phyloP scores from a whole-genome alignment of 2,113 vertebrate genomes.

The Quiscalus mexicanus region DNA sequence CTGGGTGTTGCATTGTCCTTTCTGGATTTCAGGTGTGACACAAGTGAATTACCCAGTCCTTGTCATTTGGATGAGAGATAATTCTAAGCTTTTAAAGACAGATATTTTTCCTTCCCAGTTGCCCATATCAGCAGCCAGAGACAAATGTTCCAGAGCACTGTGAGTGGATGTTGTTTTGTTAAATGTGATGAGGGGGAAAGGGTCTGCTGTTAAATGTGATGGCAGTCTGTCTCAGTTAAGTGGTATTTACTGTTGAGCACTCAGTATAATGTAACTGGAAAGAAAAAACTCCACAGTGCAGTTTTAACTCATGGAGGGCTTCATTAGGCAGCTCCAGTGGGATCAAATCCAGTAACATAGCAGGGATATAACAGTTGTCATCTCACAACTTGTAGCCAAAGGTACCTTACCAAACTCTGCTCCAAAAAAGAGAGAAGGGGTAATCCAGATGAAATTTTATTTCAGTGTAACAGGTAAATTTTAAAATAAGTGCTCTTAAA shows the following conservation, averaged over 20 bases:
- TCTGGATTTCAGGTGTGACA: neutral
- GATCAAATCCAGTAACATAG: neutral
- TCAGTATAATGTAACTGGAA: neutral
- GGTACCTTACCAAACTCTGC: neutral
- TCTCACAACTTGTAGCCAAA: neutral
- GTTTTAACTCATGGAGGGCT: neutral
- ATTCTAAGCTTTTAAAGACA: neutral
- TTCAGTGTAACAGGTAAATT: neutral
- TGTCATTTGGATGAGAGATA: neutral
- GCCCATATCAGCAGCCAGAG: neutral
- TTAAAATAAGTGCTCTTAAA: neutral
- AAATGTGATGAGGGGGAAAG: neutral
- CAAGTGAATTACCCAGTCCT: neutral
- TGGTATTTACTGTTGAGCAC: neutral
- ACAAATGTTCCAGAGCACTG: neutral
- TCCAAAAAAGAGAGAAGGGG: neutral
- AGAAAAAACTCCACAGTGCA: neutral
- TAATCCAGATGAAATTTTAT: neutral
- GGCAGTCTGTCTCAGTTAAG: neutral
- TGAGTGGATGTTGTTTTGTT: neutral
- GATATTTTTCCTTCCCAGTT: neutral
- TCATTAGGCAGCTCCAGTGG: neutral
- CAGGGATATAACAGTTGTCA: neutral
- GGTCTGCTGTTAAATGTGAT: neutral
- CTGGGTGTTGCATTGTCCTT: neutral